A percentile compares a stretch with the other conserved stretches of the same genome.
Conservation (phyloP, 2,888 invertebrate species). For the Arrhopalites spinosus region DNA sequence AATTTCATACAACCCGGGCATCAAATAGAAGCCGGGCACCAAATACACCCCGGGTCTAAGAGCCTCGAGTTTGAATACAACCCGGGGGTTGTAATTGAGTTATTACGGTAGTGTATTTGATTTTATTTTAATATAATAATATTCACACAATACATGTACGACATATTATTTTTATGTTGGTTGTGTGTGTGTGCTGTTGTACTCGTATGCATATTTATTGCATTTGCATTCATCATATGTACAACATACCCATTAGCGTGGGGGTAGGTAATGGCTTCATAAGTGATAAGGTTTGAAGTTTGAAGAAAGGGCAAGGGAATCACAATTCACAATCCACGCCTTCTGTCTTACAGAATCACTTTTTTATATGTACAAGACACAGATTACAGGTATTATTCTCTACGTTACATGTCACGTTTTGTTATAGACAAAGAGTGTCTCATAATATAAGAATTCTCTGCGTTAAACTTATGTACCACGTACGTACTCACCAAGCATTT, state of each 20-base stretch:
- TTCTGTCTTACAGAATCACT: background rate
- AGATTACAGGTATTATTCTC: background rate
- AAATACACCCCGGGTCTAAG: too few species aligned
- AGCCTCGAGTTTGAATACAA: too few species aligned
- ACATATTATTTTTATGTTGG: background rate
- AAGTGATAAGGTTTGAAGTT: slow-evolving; percentile 27
- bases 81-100: too few species aligned
- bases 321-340: slow-evolving; percentile 6
- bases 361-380: background rate
- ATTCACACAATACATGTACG: too few species aligned
- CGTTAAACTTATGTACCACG: background rate
- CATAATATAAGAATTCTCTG: too few species aligned
- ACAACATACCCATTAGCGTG: slow-evolving; percentile 35
- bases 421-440: too few species aligned
- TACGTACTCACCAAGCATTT: background rate
- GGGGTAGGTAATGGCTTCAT: slow-evolving; percentile 33
- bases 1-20: too few species aligned
- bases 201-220: background rate
- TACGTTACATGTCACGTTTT: background rate
- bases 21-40: too few species aligned
- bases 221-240: too few species aligned
- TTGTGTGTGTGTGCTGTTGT: background rate
- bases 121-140: too few species aligned
- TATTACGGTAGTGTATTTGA: too few species aligned
- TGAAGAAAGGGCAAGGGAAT: slow-evolving; percentile 36